Percentiles rank a stretch among this genome's conserved stretches.
These are phyloP conservation scores for Campoplex nolae DNA, from an alignment of 2,888 invertebrate genomes.

Conservation along the genomic window DNA sequence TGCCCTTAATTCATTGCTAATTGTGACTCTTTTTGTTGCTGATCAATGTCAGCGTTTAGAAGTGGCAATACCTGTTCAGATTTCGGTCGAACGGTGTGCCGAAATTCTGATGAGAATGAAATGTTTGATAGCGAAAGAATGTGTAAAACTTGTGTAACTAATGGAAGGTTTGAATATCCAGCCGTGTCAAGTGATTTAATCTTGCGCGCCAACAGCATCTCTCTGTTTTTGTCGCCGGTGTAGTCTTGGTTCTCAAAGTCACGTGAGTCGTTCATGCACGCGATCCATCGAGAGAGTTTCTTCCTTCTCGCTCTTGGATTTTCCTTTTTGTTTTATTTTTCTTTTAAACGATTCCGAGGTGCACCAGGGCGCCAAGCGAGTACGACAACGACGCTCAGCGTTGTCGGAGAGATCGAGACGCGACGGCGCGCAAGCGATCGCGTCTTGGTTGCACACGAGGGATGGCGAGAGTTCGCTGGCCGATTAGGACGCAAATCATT, in stretches of 20 bases:
- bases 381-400: constrained; percentile 43
- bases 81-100: background rate
- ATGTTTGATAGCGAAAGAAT: background rate
- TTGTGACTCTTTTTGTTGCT: no score
- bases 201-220: constrained; percentile 28
- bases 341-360: constrained; percentile 37
- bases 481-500: constrained; percentile 81
- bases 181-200: constrained; percentile 52
- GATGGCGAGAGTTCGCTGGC: constrained; percentile 76
- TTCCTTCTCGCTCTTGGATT: constrained; percentile 9
- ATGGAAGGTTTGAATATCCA: constrained; percentile 28
- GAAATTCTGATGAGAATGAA: background rate
- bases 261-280: constrained; percentile 53
- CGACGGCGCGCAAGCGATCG: constrained; percentile 51
- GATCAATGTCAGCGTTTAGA: no score
- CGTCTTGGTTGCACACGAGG: constrained; percentile 28
- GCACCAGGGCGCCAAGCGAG: constrained; percentile 44
- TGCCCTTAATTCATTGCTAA: no score
- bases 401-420: constrained; percentile 48
- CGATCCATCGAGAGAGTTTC: constrained; percentile 44
- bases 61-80: no score
- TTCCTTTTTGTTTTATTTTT: background rate
- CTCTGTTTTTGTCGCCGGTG: constrained; percentile 24
- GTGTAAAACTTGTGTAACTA: constrained; percentile 37
- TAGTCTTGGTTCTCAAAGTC: constrained; percentile 18